Evolutionary conservation across 2,113 vertebrate species (phyloP), one percentile per base, ranked within the genome.

Genomic region (Cheilinus undulatus): DNA sequence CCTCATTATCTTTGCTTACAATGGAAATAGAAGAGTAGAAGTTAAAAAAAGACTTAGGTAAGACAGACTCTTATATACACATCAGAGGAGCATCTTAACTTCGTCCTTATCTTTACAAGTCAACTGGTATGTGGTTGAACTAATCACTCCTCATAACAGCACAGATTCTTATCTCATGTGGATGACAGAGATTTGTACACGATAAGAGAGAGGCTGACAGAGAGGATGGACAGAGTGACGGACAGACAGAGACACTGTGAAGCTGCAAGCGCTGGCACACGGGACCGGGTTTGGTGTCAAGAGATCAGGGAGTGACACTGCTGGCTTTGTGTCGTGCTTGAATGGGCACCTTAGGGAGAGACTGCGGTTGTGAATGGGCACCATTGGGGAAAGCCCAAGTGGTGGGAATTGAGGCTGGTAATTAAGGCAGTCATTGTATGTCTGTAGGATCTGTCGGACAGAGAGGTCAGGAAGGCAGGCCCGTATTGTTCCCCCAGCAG

Each of bases 341-440:
- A 92, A 92, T 91, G 88, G 81, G 80, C 85, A 92, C 88, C 89
- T 88, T 77, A 58, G 88, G 90, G 85, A 89, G 84, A 85, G 81
- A 69, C 80, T 50, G 87, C 50, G 67, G 54, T 85, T 87, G 82
- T 93, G 85, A 93, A 91, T 93, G 88, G 85, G 86, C 73, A 72
- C 90, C 79, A 87, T 92, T 90, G 90, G 91, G 81, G 87, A 90
- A 88, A 90, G 89, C 86, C 90, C 88, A 86, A 89, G 88, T 36
- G 76, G 86, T 91, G 87, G 88, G 90, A 93, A 93, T 89, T 88
- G 82, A 90, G 71, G 82, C 83, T 89, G 86, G 89, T 93, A 90
- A 94, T 93, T 93, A 93, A 93, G 90, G 91, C 88, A 70, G 80
- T 80, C 90, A 92, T 93, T 94, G 92, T 93, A 78, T 28, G 86